phyloP scores from a whole-genome alignment of 2,113 vertebrate species.

The Prionailurus viverrinus region DNA sequence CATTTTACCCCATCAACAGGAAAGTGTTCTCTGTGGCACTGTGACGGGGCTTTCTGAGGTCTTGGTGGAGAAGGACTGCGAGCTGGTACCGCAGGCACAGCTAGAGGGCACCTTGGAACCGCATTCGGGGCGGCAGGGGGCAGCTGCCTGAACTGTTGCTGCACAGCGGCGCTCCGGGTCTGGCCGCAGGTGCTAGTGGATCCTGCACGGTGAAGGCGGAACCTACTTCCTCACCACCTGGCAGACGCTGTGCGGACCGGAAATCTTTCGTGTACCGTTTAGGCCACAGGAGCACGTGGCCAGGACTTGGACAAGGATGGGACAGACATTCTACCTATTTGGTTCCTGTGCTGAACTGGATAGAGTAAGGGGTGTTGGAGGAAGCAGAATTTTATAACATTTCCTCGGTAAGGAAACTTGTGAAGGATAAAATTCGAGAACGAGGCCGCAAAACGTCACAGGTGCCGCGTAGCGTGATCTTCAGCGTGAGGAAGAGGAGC shows the following conservation, averaged over 20 bases:
- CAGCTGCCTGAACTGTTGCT: constrained; percentile 81
- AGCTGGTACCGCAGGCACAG: constrained; percentile 40
- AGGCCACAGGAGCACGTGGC: constrained; percentile 91
- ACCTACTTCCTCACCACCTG: constrained; percentile 93
- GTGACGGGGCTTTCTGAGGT: constrained; percentile 77
- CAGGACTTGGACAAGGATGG: constrained; percentile 96
- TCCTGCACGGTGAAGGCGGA: constrained; percentile 91
- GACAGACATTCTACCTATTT: constrained; percentile 91
- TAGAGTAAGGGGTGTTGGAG: constrained; percentile 95
- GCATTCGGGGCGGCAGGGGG: background rate
- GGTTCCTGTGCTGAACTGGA: background rate
- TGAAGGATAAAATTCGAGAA: constrained; percentile 96
- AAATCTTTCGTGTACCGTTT: constrained; percentile 92
- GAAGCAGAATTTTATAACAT: constrained; percentile 97
- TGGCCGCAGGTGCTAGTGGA: constrained; percentile 76
- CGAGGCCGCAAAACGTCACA: constrained; percentile 94
- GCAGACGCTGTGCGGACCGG: constrained; percentile 92
- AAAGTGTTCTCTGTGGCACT: constrained; percentile 55
- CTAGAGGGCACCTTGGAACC: background rate
- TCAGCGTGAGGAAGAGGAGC: background rate
- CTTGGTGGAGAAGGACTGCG: constrained; percentile 88
- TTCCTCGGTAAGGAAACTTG: constrained; percentile 95
- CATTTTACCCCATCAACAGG: background rate
- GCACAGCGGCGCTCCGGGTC: constrained; percentile 73
- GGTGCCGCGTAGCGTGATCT: constrained; percentile 69